Percentiles rank a stretch among this genome's conserved stretches.
These are phyloP conservation scores for Plecotus auritus DNA, from an alignment of 2,113 vertebrate genomes.

Conservation along the genomic window DNA sequence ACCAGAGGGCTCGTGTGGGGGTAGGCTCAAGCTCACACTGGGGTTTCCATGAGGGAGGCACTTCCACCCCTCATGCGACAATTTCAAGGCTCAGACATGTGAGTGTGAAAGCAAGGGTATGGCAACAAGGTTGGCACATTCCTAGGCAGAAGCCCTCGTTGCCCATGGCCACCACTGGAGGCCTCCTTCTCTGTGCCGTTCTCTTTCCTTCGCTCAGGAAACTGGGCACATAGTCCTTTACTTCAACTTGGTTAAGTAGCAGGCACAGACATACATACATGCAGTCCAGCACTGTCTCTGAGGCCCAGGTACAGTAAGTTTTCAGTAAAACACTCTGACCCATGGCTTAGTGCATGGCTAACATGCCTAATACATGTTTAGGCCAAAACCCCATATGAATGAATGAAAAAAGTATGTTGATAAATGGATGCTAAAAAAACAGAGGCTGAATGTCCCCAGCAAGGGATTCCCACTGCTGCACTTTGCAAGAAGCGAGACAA, in stretches of 20 bases:
- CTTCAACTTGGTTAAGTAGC: background rate
- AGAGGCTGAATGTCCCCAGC: background rate
- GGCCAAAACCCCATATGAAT: background rate
- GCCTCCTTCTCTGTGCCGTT: background rate
- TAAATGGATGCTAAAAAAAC: constrained; percentile 7
- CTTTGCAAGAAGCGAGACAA: background rate
- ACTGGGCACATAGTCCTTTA: background rate
- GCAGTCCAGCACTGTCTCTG: background rate
- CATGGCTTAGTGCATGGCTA: background rate
- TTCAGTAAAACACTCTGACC: background rate
- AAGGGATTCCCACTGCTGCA: background rate
- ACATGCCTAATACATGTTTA: background rate
- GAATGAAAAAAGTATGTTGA: constrained; percentile 30
- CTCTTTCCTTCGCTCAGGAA: background rate
- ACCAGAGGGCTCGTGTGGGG: background rate
- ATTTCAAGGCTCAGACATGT: background rate
- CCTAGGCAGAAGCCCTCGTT: background rate
- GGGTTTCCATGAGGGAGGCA: background rate
- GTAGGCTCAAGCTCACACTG: background rate
- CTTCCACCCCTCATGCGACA: background rate
- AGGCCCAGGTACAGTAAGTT: background rate
- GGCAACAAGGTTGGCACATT: background rate
- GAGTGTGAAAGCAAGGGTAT: background rate
- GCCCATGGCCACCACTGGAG: background rate
- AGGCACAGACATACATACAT: background rate